Percentiles rank a stretch among this genome's conserved stretches.
Evolutionary conservation across 37 sponge, comb jelly and placozoan species (phyloP).

Genomic region (Hormiphora californensis): DNA sequence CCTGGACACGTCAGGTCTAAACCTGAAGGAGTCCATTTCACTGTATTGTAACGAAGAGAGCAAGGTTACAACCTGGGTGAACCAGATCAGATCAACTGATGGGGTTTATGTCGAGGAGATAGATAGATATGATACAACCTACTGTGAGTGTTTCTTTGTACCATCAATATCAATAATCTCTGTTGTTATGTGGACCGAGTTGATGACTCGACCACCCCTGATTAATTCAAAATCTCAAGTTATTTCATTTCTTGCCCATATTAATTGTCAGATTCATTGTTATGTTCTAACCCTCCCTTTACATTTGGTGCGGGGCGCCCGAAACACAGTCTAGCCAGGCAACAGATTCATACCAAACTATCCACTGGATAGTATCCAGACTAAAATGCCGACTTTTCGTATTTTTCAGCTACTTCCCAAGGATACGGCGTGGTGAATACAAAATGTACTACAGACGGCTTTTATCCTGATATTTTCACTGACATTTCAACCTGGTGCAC

Average conservation of each 20-base stretch:
- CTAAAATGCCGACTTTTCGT: no score
- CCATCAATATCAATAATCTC: no score
- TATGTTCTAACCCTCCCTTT: no score
- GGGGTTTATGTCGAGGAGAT: background rate
- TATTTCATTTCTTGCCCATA: no score
- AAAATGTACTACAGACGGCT: background rate
- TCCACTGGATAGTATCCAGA: no score
- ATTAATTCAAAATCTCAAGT: no score
- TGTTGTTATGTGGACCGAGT: no score
- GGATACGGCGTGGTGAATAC: background rate
- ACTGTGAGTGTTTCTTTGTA: background rate
- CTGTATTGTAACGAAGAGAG: background rate
- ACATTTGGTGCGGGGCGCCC: no score
- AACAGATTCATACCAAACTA: no score
- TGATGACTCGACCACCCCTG: no score
- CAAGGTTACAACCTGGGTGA: background rate
- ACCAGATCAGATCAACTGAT: background rate
- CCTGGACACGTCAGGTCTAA: background rate
- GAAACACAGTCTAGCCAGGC: no score
- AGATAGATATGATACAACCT: background rate
- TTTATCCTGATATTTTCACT: background rate
- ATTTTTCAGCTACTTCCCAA: background rate
- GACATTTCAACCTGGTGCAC: constrained; percentile 1
- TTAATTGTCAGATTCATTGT: no score
- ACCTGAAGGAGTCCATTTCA: background rate